Evolutionary conservation across 2,113 vertebrate genomes (phyloP), one percentile per base, ranked within the genome.

Genomic region (Dermatemys mawii): DNA sequence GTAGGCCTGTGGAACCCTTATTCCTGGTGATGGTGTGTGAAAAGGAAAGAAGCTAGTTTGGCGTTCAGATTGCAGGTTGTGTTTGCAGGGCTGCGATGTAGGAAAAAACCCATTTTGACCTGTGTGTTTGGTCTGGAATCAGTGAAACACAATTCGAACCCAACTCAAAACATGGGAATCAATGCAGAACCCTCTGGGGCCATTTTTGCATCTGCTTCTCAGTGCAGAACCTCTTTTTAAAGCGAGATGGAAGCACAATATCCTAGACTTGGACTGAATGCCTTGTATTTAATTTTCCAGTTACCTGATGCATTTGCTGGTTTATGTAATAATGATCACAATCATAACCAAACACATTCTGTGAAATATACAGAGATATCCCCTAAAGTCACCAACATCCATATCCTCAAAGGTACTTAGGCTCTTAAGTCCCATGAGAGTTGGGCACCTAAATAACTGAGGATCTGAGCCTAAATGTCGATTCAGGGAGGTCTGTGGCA

Each of bases 401-500:
- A 35, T 38, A 70, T 38, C 19, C 1, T 70, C 19, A n/a, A 67
- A 70, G 63, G 9, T 70, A 38, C n/a, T 70, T n/a, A 38, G 19
- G 63, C 63, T 70, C 63, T 38, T 70, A 19, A 21, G 19, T 21
- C 35, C 19, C n/a, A 21, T 22, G 63, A 38, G 19, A 70, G 17
- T 70, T 70, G 38, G 63, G n/a, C 17, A 70, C 35, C 63, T 70
- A 22, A 70, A 70, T 70, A 70, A 70, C n/a, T 38, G n/a, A n/a
- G 19, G 35, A 21, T 70, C 35, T 70, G 35, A 70, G 0, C 2
- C 63, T 0, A 0, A 92, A n/a, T 67, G 80, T 22, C 5, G 73
- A 5, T 11, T 50, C 1, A 0, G 41, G 0, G 67, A 2, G 51
- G 73, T 4, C n/a, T 49, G 50, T 2, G 73, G 1, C 1, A 63